phyloP scores from a whole-genome alignment of 1,140 invertebrate species.

The Venturia canescens region DNA sequence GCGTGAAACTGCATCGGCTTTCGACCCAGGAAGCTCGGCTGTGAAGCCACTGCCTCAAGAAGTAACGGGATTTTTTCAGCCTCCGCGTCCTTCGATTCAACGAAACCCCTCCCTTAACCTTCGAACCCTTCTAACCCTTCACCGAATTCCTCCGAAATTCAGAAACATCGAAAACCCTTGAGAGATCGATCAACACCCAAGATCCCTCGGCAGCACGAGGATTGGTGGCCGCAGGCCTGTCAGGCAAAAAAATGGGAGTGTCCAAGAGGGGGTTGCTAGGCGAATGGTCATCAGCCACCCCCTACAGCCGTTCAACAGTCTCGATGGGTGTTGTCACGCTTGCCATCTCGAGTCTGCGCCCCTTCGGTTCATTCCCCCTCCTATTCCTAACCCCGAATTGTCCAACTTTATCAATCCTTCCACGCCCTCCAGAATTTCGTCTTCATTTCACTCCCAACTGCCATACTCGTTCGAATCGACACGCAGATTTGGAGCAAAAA shows the following conservation, averaged over 20 bases:
- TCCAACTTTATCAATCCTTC: too few relatives aligned
- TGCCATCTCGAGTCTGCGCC: not conserved
- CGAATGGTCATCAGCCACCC: conserved; percentile 16
- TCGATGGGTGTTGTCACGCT: not conserved
- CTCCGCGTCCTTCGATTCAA: conserved; percentile 16
- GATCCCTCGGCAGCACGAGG: not conserved
- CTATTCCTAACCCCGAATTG: too few relatives aligned
- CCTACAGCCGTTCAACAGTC: not conserved
- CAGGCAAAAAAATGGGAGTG: not conserved
- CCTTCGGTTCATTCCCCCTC: not conserved
- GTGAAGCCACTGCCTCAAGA: not conserved
- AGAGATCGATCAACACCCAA: not conserved
- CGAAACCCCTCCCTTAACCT: conserved; percentile 22
- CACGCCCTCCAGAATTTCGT: not conserved
- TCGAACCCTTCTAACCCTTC: not conserved
- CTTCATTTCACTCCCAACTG: not conserved
- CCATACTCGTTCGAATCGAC: not conserved
- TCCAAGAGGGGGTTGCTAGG: conserved; percentile 25
- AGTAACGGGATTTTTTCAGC: conserved; percentile 26
- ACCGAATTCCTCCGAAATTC: conserved; percentile 5
- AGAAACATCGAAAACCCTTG: not conserved
- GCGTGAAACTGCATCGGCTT: not conserved
- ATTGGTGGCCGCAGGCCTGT: not conserved
- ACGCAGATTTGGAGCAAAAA: not conserved
- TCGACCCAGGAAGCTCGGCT: conserved; percentile 5